Percentiles rank a stretch among this genome's conserved stretches.
phyloP scores from a whole-genome alignment of 1,140 invertebrate species.

The Phocides pigmalion region DNA sequence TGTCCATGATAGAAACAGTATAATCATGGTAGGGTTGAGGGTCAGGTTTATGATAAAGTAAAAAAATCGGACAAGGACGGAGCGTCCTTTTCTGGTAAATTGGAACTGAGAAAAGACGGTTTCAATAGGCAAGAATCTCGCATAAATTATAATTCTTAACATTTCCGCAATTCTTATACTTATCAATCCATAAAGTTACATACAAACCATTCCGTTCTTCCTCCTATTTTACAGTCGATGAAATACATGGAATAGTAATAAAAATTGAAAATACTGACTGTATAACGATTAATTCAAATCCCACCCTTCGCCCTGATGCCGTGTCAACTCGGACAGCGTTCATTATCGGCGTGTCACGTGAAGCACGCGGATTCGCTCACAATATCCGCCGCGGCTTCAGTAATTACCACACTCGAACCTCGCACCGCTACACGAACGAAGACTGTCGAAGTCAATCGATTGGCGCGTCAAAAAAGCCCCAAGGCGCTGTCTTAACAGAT shows the following conservation, averaged over 20 bases:
- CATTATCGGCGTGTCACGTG: constrained; percentile 65
- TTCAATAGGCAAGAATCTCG: too few species aligned
- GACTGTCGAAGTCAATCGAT: constrained; percentile 77
- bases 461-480: constrained; percentile 54
- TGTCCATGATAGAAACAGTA: too few species aligned
- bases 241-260: not conserved
- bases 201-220: too few species aligned
- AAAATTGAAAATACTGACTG: not conserved
- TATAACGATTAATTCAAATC: constrained; percentile 9
- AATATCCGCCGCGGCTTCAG: constrained; percentile 55
- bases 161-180: too few species aligned
- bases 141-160: too few species aligned
- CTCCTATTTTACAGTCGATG: too few species aligned
- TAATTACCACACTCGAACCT: constrained; percentile 66
- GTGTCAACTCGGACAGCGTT: constrained; percentile 70
- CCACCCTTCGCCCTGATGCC: constrained; percentile 32
- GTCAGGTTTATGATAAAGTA: too few species aligned
- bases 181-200: too few species aligned
- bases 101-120: too few species aligned
- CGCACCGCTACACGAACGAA: constrained; percentile 56
- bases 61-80: too few species aligned
- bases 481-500: constrained; percentile 46
- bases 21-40: too few species aligned
- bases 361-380: constrained; percentile 46
- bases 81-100: too few species aligned